Conservation (phyloP, 2,888 invertebrate species). For the Melanchra persicariae region DNA sequence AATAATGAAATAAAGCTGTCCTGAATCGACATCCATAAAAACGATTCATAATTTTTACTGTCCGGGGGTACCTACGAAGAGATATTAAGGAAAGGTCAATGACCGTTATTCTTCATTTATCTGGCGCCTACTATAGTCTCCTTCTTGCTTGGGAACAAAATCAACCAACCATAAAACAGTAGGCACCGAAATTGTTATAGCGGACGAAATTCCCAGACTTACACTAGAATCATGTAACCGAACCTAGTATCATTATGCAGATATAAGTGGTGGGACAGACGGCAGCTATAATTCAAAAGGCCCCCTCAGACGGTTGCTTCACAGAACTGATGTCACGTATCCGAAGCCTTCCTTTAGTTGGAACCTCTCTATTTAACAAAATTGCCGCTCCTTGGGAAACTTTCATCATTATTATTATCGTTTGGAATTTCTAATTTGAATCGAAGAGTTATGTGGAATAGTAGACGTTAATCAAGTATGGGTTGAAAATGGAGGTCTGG, state of each 20-base stretch:
- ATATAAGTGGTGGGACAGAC: slow-evolving; percentile 80
- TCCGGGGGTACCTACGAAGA: too few relatives aligned
- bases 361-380: slow-evolving; percentile 67
- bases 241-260: slow-evolving; percentile 80
- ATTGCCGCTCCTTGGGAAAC: slow-evolving; percentile 60
- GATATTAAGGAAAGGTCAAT: too few relatives aligned
- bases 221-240: slow-evolving; percentile 77
- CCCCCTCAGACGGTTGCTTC: slow-evolving; percentile 55
- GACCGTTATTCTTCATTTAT: too few relatives aligned
- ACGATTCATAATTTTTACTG: too few relatives aligned
- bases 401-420: slow-evolving; percentile 46
- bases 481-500: background rate
- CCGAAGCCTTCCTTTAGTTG: slow-evolving; percentile 57
- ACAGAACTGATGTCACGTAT: slow-evolving; percentile 67
- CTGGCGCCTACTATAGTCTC: too few relatives aligned
- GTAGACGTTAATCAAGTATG: slow-evolving; percentile 19
- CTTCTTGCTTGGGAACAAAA: background rate
- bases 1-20: too few relatives aligned
- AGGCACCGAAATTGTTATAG: slow-evolving; percentile 29
- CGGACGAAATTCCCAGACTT: slow-evolving; percentile 47
- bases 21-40: too few relatives aligned
- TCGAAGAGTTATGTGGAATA: slow-evolving; percentile 17
- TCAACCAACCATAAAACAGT: slow-evolving; percentile 22
- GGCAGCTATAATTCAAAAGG: slow-evolving; percentile 79
- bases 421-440: slow-evolving; percentile 45